Base-by-base conservation (phyloP, 2,888 invertebrate genomes). In the Drosophila greeni region DNA sequence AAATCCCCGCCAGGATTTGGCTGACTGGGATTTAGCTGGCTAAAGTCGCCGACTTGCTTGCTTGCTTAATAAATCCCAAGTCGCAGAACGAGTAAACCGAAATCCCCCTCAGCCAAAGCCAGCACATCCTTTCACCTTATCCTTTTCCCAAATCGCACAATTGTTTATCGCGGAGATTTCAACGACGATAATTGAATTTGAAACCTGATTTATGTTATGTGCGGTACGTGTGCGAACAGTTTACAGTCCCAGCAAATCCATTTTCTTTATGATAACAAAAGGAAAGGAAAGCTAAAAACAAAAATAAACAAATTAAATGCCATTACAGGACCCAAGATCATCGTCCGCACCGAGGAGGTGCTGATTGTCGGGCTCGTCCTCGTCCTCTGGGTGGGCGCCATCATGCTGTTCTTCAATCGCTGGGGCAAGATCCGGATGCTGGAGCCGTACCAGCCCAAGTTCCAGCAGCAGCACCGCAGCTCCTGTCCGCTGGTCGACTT, bases 361-460 rank as follows among this genome's bases (percentile, higher is more conserved):
- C 91, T 95, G 52, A 94, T 96, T 82, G 96, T 97, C 57, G 92
- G 94, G 45, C 92, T 96, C 73, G 96, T 96, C 26, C 90, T 97
- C 23, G 91, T 95, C 47, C 92, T 96, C 14, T 97, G 97, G 97
- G 94, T 95, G 56, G 95, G 94, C 0, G 96, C 96, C 69, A 96
- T 96, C 69, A 94, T 95, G 4, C 91, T 96, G 43, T 97, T 97
- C 91, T 95, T 97, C 91, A 96, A 97, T 90, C 94, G 96, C 72
- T 97, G 96, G 96, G 96, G 96, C 86, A 96, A 97, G 91, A 97
- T 97, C 87, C 93, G 96, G 72, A 96, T 95, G 95, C 89, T 96
- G 88, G 95, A 96, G 87, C 96, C 96, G 1, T 96, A 96, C 88
- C 95, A 96, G 86, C 96, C 96, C 2, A 95, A 96, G 89, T 96